Conservation (phyloP, 2,888 invertebrate species). For the Morpho helenor region DNA sequence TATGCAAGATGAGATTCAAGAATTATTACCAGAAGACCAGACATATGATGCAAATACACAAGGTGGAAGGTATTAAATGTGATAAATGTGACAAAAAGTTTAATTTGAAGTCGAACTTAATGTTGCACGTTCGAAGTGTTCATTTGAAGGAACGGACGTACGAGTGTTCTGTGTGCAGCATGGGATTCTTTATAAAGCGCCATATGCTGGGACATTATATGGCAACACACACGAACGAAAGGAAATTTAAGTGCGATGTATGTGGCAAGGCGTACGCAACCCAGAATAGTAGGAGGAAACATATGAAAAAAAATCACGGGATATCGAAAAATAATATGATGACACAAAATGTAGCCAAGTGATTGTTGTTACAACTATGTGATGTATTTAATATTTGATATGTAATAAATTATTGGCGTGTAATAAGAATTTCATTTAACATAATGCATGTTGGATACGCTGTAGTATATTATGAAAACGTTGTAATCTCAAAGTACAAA, state of each 20-base stretch:
- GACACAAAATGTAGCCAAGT: constrained; percentile 20
- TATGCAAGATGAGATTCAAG: constrained; percentile 67
- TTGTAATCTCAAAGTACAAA: no score
- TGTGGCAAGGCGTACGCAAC: constrained; percentile 78
- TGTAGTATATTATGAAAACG: no score
- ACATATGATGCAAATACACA: constrained; percentile 69
- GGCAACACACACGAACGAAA: constrained; percentile 71
- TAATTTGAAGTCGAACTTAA: constrained; percentile 58
- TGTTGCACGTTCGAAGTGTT: constrained; percentile 62
- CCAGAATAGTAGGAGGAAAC: constrained; percentile 61
- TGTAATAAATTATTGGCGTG: constrained; percentile 19
- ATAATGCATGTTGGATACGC: not conserved
- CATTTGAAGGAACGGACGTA: constrained; percentile 66
- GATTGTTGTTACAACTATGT: constrained; percentile 3
- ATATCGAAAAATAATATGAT: constrained; percentile 37
- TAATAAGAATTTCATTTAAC: constrained; percentile 12
- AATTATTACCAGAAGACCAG: constrained; percentile 70
- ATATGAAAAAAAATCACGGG: constrained; percentile 69
- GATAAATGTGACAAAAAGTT: constrained; percentile 69
- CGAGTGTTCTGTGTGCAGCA: constrained; percentile 66
- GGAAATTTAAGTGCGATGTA: constrained; percentile 78
- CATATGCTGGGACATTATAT: constrained; percentile 73
- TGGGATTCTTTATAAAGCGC: constrained; percentile 66
- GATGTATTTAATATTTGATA: constrained; percentile 12
- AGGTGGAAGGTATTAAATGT: constrained; percentile 64